Conservation (phyloP, 30 jellyfish, hydroid and myxozoan species). For the Mastigias papua region DNA sequence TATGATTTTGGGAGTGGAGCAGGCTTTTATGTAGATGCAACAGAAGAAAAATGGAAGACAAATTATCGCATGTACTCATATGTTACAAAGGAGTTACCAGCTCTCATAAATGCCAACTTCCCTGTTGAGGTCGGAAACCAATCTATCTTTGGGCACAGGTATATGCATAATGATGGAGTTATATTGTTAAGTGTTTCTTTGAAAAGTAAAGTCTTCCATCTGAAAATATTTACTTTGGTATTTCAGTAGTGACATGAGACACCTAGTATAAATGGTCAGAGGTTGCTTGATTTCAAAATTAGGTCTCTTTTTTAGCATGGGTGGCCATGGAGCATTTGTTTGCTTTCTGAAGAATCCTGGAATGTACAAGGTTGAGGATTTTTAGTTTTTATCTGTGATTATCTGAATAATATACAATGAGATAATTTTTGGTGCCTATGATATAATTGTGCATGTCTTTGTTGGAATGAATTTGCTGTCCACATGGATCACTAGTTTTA, state of each 20-base stretch:
- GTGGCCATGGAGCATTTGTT: conserved; percentile 98
- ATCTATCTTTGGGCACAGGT: conserved; percentile 93
- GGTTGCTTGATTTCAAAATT: background rate
- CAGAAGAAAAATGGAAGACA: conserved; percentile 93
- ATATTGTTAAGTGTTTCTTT: too few relatives aligned
- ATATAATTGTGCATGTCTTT: background rate
- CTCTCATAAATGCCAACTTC: conserved; percentile 78
- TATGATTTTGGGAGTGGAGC: conserved; percentile 98
- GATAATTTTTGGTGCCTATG: background rate
- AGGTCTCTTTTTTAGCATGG: conserved; percentile 74
- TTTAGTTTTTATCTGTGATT: background rate
- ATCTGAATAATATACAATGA: background rate
- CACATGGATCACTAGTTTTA: background rate
- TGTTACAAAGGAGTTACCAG: conserved; percentile 88
- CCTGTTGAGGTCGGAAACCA: conserved; percentile 80
- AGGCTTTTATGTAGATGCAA: conserved; percentile 97
- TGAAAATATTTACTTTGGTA: too few relatives aligned
- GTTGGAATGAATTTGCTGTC: background rate
- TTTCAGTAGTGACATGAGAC: too few relatives aligned
- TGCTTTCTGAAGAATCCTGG: conserved; percentile 95
- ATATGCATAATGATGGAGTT: too few relatives aligned
- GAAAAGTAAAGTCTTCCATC: too few relatives aligned
- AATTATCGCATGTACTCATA: conserved; percentile 95
- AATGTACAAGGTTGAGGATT: conserved; percentile 63
- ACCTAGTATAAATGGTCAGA: background rate